Evolutionary conservation across 2,113 vertebrate species (phyloP).

Genomic region (Aegotheles bennettii): DNA sequence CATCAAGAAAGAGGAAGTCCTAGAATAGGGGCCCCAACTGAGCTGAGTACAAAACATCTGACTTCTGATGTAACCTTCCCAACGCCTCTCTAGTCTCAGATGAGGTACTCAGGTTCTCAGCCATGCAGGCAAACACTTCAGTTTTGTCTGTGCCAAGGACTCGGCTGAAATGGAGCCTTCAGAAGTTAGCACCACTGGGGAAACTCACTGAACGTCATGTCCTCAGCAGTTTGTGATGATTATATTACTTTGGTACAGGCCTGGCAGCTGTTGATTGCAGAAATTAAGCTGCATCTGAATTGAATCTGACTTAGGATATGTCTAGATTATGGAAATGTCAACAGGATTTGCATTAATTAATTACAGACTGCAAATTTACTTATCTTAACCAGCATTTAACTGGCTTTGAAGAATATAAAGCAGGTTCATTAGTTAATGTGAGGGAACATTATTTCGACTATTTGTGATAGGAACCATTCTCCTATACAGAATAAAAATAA

Average conservation of each 20-base stretch:
- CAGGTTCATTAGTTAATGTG: background rate
- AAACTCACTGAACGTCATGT: background rate
- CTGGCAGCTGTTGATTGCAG: background rate
- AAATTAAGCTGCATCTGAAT: background rate
- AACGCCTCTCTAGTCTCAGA: background rate
- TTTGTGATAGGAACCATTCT: background rate
- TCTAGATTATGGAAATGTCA: background rate
- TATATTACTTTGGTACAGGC: background rate
- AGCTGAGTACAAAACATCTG: background rate
- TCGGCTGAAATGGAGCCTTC: background rate
- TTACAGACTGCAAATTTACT: background rate
- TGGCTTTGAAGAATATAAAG: background rate
- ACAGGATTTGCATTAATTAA: background rate
- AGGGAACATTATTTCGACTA: background rate
- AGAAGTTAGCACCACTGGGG: background rate
- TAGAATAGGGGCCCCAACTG: background rate
- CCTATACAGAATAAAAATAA: background rate
- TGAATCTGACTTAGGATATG: background rate
- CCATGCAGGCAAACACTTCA: background rate
- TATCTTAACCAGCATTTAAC: background rate
- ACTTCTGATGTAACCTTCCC: background rate
- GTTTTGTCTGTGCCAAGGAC: background rate
- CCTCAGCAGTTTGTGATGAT: background rate
- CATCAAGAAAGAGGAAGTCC: background rate
- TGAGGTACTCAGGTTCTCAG: background rate